Evolutionary conservation across 2,888 invertebrate species (phyloP).

Genomic region (Blastobasis adustella): DNA sequence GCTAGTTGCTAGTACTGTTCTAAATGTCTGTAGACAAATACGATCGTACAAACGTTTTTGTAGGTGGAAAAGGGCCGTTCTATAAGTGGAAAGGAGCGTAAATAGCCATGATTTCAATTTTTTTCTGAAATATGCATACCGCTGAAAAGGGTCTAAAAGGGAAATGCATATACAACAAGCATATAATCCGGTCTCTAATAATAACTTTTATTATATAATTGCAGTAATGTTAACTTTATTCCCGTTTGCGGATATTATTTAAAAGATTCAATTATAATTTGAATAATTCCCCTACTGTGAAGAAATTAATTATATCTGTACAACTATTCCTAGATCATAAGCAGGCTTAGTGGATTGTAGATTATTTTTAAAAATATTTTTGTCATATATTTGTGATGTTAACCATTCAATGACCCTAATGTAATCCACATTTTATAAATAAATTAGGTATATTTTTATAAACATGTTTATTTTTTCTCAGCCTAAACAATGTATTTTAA

Average conservation of each 20-base stretch:
- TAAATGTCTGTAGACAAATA: too few relatives aligned
- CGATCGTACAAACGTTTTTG: too few relatives aligned
- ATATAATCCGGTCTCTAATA: too few relatives aligned
- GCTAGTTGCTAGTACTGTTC: too few relatives aligned
- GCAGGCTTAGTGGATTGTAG: slow-evolving; percentile 2
- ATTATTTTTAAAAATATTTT: neutral
- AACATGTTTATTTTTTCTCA: slow-evolving; percentile 12
- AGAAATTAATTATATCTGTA: neutral
- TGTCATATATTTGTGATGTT: slow-evolving; percentile 37
- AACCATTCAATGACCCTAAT: slow-evolving; percentile 48
- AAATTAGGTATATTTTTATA: slow-evolving; percentile 43
- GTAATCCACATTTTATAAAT: slow-evolving; percentile 46
- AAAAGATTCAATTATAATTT: too few relatives aligned
- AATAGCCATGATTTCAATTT: too few relatives aligned
- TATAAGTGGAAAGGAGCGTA: too few relatives aligned
- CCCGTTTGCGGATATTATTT: neutral
- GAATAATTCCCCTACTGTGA: too few relatives aligned
- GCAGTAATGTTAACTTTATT: neutral
- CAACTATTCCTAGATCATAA: neutral
- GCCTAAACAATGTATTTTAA: neutral
- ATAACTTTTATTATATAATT: neutral
- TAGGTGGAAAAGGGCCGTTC: too few relatives aligned
- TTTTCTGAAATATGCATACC: too few relatives aligned
- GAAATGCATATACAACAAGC: too few relatives aligned
- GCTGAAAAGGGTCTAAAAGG: too few relatives aligned